Percentiles rank a stretch among this genome's conserved stretches.
Conservation (phyloP, 2,888 invertebrate species). For the Clivina fossor region DNA sequence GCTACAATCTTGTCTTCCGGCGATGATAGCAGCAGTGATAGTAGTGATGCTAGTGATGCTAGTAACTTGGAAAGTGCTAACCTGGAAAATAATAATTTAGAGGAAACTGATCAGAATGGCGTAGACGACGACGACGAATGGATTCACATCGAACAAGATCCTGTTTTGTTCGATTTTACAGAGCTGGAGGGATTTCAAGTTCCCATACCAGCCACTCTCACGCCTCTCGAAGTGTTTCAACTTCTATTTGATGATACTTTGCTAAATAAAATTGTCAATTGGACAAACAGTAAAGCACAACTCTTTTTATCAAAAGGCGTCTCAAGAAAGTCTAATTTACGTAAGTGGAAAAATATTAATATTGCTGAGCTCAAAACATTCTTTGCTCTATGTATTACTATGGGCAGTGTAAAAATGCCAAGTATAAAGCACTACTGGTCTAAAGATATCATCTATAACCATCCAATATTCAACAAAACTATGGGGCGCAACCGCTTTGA, state of each 20-base stretch:
- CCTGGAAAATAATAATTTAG: slow-evolving; percentile 10
- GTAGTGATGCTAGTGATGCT: no score
- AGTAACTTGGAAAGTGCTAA: slow-evolving; percentile 6
- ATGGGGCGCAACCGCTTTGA: slow-evolving; percentile 26
- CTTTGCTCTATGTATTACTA: slow-evolving; percentile 28
- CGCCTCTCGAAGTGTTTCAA: slow-evolving; percentile 1
- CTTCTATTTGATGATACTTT: slow-evolving; percentile 4
- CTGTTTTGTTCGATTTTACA: slow-evolving; percentile 6
- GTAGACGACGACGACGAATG: slow-evolving; percentile 7
- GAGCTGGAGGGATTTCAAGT: slow-evolving; percentile 6
- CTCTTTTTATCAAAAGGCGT: neutral
- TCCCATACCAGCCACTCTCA: neutral
- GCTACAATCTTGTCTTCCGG: slow-evolving; percentile 7
- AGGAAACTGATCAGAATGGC: slow-evolving; percentile 3
- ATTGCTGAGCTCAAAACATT: slow-evolving; percentile 30
- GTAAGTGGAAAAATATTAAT: slow-evolving; percentile 12
- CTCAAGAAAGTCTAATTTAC: slow-evolving; percentile 4
- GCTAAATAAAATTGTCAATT: slow-evolving; percentile 5
- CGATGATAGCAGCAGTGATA: slow-evolving; percentile 8
- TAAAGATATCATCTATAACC: slow-evolving; percentile 19
- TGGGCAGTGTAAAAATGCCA: slow-evolving; percentile 20
- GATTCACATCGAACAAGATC: neutral
- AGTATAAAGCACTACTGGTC: slow-evolving; percentile 19
- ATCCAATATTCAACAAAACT: slow-evolving; percentile 16
- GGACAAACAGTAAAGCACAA: slow-evolving; percentile 9